phyloP scores from a whole-genome alignment of 2,888 invertebrate species.

The Megamerina dolium region DNA sequence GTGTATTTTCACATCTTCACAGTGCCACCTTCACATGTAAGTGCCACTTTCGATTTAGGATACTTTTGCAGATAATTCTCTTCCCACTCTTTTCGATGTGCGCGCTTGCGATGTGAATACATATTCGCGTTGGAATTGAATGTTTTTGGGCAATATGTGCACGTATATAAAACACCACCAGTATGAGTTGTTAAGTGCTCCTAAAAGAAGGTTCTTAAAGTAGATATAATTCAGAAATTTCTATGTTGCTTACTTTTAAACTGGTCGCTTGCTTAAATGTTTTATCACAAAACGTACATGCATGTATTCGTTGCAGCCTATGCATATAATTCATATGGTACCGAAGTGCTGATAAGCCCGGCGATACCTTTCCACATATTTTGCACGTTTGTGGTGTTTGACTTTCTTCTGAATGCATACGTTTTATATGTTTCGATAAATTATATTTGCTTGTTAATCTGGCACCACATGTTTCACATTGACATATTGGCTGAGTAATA shows the following conservation, averaged over 20 bases:
- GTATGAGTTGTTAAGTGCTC: conserved; percentile 45
- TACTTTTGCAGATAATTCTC: too few relatives aligned
- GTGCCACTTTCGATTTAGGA: too few relatives aligned
- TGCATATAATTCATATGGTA: conserved; percentile 42
- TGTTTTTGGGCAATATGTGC: conserved; percentile 40
- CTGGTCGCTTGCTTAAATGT: conserved; percentile 40
- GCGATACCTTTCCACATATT: conserved; percentile 37
- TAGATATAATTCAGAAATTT: too few relatives aligned
- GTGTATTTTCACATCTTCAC: too few relatives aligned
- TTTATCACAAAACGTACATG: conserved; percentile 44
- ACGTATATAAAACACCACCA: conserved; percentile 36
- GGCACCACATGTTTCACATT: conserved; percentile 39
- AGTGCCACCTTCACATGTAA: too few relatives aligned
- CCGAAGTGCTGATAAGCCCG: conserved; percentile 34
- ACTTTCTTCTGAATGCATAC: conserved; percentile 37
- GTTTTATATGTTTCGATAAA: conserved; percentile 40
- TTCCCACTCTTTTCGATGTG: conserved; percentile 40
- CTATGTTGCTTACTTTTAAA: conserved; percentile 21
- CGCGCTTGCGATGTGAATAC: conserved; percentile 41
- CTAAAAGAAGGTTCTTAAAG: conserved; percentile 22
- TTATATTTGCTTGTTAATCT: conserved; percentile 36
- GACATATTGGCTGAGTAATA: conserved; percentile 29
- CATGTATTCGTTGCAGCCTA: conserved; percentile 34
- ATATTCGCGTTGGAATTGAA: conserved; percentile 42
- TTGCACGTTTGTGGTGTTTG: conserved; percentile 36